A percentile compares a stretch with the other conserved stretches of the same genome.
phyloP scores from a whole-genome alignment of 2,888 invertebrate genomes.

The Andrena praecox region DNA sequence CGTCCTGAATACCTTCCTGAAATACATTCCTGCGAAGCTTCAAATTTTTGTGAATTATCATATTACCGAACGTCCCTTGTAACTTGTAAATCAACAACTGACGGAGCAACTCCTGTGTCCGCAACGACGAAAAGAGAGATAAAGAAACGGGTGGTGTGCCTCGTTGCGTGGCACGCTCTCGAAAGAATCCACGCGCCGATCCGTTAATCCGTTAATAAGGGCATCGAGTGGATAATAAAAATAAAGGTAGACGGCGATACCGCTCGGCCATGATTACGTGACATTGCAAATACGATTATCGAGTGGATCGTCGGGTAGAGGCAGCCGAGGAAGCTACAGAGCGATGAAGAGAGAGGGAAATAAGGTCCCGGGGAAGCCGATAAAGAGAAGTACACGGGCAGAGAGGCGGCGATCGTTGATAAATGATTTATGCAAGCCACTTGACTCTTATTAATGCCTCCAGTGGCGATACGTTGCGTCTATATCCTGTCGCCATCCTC shows the following conservation, averaged over 20 bases:
- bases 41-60: too few relatives aligned
- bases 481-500: conserved; percentile 54
- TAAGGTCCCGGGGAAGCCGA: conserved; percentile 15
- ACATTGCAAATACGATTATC: conserved; percentile 61
- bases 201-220: conserved; percentile 68
- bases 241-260: conserved; percentile 43
- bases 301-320: conserved; percentile 32
- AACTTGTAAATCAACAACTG: background rate
- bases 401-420: conserved; percentile 68
- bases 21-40: too few relatives aligned
- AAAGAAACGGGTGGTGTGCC: background rate
- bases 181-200: conserved; percentile 19
- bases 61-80: too few relatives aligned
- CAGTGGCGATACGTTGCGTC: conserved; percentile 66
- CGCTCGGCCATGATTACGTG: conserved; percentile 44
- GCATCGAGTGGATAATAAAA: conserved; percentile 39
- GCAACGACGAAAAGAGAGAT: background rate
- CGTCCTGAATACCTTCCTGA: too few relatives aligned
- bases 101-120: too few relatives aligned
- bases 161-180: background rate
- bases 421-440: conserved; percentile 77
- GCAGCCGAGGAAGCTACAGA: conserved; percentile 22
- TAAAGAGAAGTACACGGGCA: conserved; percentile 47
- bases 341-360: conserved; percentile 8
- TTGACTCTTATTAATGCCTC: conserved; percentile 73